A percentile compares a stretch with the other conserved stretches of the same genome.
Conservation (phyloP, 1,140 invertebrate species). For the Idris sp. region DNA sequence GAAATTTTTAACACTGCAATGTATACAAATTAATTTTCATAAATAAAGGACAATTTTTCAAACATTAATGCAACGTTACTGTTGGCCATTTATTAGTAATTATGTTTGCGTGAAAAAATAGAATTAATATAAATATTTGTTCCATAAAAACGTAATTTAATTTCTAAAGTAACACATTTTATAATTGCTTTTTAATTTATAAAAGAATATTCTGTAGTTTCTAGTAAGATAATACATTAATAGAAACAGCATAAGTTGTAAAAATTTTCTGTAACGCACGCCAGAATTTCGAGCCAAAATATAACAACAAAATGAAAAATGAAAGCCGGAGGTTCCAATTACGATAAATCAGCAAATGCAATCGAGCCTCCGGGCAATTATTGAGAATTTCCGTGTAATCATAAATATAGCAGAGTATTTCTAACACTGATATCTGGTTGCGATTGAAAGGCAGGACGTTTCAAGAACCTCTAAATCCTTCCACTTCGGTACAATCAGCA, state of each 20-base stretch:
- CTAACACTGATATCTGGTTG: slow-evolving; percentile 34
- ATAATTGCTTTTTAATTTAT: slow-evolving; percentile 1
- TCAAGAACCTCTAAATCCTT: slow-evolving; percentile 43
- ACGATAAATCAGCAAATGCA: slow-evolving; percentile 31
- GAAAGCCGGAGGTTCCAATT: slow-evolving; percentile 26
- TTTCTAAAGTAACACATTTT: no score
- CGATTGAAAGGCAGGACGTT: slow-evolving; percentile 26
- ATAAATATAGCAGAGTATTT: slow-evolving; percentile 56
- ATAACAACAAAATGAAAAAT: slow-evolving; percentile 19
- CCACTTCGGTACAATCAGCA: slow-evolving; percentile 46
- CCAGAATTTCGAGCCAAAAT: not conserved
- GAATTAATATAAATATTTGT: no score
- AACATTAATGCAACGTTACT: no score
- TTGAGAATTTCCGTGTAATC: slow-evolving; percentile 56
- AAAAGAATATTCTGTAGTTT: no score
- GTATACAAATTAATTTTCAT: no score
- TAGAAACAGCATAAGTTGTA: not conserved
- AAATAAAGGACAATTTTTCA: no score
- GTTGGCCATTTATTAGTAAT: no score
- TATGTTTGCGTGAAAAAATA: no score
- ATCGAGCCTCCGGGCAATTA: slow-evolving; percentile 57
- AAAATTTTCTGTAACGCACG: not conserved
- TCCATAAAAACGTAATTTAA: no score
- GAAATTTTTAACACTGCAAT: no score
- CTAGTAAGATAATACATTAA: no score